Percentiles rank a stretch among this genome's conserved stretches.
Conservation (phyloP, 2,113 vertebrate genomes). For the Carettochelys insculpta region DNA sequence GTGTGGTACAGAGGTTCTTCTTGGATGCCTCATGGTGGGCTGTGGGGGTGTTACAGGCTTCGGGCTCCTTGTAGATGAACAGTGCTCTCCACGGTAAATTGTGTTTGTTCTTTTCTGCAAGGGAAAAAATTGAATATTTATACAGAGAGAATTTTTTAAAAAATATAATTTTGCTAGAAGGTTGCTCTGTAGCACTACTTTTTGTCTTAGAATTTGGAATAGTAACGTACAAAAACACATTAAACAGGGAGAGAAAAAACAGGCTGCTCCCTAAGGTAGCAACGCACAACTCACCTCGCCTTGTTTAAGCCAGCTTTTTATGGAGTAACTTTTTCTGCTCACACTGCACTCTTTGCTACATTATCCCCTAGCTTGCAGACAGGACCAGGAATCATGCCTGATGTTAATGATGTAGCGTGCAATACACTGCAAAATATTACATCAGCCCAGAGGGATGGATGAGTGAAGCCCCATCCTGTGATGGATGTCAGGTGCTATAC, state of each 20-base stretch:
- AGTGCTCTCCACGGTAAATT: constrained; percentile 1
- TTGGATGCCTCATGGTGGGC: constrained; percentile 47
- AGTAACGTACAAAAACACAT: neutral
- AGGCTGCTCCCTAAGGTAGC: neutral
- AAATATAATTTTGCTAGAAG: neutral
- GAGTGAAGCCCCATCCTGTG: neutral
- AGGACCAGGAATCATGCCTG: too few relatives aligned
- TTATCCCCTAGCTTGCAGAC: too few relatives aligned
- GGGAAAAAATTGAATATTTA: constrained; percentile 1
- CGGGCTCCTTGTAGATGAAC: constrained; percentile 26
- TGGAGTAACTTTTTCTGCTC: neutral
- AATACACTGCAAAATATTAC: neutral
- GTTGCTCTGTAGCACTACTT: neutral
- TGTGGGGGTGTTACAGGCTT: constrained; percentile 20
- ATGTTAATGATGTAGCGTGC: too few relatives aligned
- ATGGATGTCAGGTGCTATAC: neutral
- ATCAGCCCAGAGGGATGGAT: neutral
- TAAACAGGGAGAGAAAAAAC: neutral
- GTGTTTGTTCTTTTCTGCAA: constrained; percentile 34
- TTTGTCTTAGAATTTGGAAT: too few relatives aligned
- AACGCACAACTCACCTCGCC: neutral
- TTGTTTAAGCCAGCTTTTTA: neutral
- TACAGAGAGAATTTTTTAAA: neutral
- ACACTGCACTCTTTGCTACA: neutral
- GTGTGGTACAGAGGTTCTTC: constrained; percentile 7